A percentile compares a stretch with the other conserved stretches of the same genome.
Evolutionary conservation across 2,797 vertebrate species (phyloP).

Genomic region (Rhabdophis nuchalis): DNA sequence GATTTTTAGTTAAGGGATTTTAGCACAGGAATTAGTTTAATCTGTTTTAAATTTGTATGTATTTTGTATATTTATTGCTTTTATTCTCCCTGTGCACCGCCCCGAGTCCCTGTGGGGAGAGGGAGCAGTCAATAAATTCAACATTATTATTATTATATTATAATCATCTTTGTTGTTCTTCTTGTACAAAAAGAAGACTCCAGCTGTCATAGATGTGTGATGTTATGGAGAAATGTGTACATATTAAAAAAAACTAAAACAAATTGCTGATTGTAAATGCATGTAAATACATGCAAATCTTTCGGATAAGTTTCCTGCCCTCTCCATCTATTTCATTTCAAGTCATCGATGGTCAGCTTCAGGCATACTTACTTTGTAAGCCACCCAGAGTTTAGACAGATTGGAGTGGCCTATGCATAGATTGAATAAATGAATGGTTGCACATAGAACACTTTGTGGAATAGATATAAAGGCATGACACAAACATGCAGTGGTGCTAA

Average conservation of each 20-base stretch:
- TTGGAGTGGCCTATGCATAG: background rate
- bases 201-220: background rate
- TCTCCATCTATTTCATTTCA: background rate
- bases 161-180: background rate
- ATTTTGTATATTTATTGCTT: no score
- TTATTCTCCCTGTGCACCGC: no score
- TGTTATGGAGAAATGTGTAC: background rate
- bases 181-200: background rate
- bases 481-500: background rate
- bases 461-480: background rate
- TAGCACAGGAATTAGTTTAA: no score
- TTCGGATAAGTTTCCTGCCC: background rate
- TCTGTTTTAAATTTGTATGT: no score
- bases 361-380: background rate
- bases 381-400: background rate
- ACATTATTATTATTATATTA: no score
- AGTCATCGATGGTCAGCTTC: background rate
- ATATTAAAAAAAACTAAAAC: background rate
- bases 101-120: no score
- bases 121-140: no score
- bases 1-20: no score
- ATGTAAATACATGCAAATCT: background rate
- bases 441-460: background rate
- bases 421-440: background rate
- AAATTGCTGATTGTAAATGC: background rate